Percentiles rank a stretch among this genome's conserved stretches.
phyloP scores from a whole-genome alignment of 2,797 vertebrate genomes.

The Amblyraja radiata region DNA sequence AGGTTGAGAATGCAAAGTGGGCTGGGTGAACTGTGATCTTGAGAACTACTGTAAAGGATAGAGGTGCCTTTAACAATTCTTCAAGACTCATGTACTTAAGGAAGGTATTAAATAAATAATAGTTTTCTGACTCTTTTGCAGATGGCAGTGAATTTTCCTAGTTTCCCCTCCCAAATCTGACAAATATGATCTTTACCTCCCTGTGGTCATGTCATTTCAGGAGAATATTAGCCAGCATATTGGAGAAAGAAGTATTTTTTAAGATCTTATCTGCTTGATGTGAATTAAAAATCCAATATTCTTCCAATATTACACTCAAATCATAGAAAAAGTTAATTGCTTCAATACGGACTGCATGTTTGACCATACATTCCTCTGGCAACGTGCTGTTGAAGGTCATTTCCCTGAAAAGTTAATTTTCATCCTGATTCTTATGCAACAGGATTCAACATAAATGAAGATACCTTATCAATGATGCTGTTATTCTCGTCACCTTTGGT shows the following conservation, averaged over 20 bases:
- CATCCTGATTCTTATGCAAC: conserved; percentile 1
- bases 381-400: neutral
- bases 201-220: neutral
- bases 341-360: neutral
- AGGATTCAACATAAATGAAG: neutral
- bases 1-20: neutral
- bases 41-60: neutral
- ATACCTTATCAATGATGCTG: conserved; percentile 81
- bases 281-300: neutral
- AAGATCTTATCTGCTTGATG: neutral
- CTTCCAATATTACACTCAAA: neutral
- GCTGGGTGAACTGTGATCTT: neutral
- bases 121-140: neutral
- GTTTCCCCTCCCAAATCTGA: neutral
- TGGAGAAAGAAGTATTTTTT: neutral
- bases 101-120: neutral
- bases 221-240: neutral
- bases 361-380: neutral
- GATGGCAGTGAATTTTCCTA: neutral
- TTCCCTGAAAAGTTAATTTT: neutral
- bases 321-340: neutral
- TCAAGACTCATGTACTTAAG: neutral
- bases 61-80: neutral
- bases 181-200: neutral
- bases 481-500: conserved; percentile 61